Evolutionary conservation across 2,888 invertebrate species (phyloP), one percentile per base, ranked within the genome.

Genomic region (Hydropsyche betteni): DNA sequence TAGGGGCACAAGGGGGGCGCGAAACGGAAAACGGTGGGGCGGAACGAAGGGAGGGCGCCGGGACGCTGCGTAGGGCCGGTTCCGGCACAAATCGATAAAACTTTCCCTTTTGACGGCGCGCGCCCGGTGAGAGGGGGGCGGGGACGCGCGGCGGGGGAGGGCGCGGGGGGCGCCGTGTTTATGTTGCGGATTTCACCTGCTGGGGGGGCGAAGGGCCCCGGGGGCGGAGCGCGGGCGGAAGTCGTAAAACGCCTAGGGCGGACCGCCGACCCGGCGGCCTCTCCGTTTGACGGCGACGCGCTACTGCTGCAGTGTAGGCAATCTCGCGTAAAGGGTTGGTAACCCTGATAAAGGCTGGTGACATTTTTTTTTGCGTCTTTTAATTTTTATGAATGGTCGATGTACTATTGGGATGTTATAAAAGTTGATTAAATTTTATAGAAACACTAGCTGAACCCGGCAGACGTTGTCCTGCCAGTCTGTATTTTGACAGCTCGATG

Each of bases 1-100:
- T 24, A 84, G 84, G 82, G 83, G 73, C 24, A 85, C 86, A 86
- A 85, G 87, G 87, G 87, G 87, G 87, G 87, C 87, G 87, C 24
- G 24, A 86, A 86, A 87, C 24, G 86, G 84, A 81, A 85, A 84
- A 82, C 86, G 86, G 87, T 86, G 85, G 84, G 83, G 85, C 36
- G 5, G 74, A 50, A 16, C n/a, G 53, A 12, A 51, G 12, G 50
- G 6, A 83, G 73, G 16, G 64, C 50, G 53, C 68, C 44, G 69
- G 53, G 38, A 36, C 52, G 55, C 69, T 69, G 61, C 24, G 69
- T 51, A 55, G 69, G 52, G 69, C 74, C 69, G 51, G 50, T 68
- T 68, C 52, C 36, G 44, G 53, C 74, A 52, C 83, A 83, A 83
- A 84, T 84, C 85, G 84, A 83, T 82, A 83, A 85, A 84, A 84